Base-by-base conservation (phyloP, 2,797 vertebrate genomes). In the Microhierax caerulescens region DNA sequence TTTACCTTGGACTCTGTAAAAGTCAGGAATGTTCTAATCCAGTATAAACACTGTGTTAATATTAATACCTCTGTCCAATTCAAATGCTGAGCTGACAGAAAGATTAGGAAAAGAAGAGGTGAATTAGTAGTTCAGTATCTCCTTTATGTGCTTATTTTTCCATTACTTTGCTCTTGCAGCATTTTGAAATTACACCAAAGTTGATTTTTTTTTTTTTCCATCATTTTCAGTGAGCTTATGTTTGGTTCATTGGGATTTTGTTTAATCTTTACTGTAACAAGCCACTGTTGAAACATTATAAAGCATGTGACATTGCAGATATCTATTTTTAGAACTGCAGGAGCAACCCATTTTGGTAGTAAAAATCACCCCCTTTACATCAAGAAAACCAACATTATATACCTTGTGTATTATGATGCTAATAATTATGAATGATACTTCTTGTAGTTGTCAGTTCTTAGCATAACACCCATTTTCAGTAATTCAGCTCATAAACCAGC, bases 11-110 rank as follows among this genome's bases (percentile, higher is more conserved):
- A 93, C n/a, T 82, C 63, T 45, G 70, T n/a, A 79, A 69, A 90
- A 95, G 59, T 93, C 73, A 94, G 76, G 95, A 96, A 95, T 95
- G 83, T 90, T 93, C 85, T 96, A 97, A 94, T 96, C 89, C 92
- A 95, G 45, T 84, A 91, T 64, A 97, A 97, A 96, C 77, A 95
- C 27, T 59, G 86, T 91, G 78, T 93, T 95, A 93, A 93, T 90
- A 65, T 73, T 76, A 75, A 96, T 75, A 84, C 16, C 3, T 92
- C 60, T 73, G 30, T 88, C 93, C 92, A 94, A 83, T 93, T 88
- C 70, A 88, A 90, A 88, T 57, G 82, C 50, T 92, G 68, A 94
- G 28, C 77, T 91, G 74, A 94, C 56, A 93, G 47, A 87, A 91
- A 85, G 63, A 86, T 95, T 89, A 93, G 22, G 30, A 16, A 57